These are phyloP conservation scores for Empidonax alnorum DNA, from an alignment of 2,113 vertebrate genomes.

Conservation along the genomic window DNA sequence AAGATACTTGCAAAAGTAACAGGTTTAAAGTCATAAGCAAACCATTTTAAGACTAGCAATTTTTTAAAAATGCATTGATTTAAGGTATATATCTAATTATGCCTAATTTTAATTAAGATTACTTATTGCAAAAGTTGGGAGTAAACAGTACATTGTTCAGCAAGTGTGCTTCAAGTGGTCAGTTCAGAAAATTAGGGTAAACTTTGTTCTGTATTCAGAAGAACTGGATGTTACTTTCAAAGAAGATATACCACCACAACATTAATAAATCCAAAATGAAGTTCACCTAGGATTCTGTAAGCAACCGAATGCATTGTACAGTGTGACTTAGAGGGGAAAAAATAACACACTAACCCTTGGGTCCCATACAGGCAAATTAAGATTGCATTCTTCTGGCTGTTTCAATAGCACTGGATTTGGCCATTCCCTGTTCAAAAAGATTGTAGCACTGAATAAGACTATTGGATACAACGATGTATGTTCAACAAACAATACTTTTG, in stretches of 20 bases:
- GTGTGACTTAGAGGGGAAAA: slow-evolving; percentile 79
- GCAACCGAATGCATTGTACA: slow-evolving; percentile 72
- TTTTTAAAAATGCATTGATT: neutral
- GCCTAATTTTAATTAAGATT: slow-evolving; percentile 54
- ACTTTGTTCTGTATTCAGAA: slow-evolving; percentile 45
- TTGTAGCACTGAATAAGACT: slow-evolving; percentile 85
- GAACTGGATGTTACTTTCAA: slow-evolving; percentile 37
- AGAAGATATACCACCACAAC: slow-evolving; percentile 13
- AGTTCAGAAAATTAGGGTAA: slow-evolving; percentile 45
- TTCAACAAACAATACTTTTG: slow-evolving; percentile 75
- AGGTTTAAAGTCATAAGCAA: neutral
- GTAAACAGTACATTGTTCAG: slow-evolving; percentile 32
- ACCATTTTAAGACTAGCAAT: neutral
- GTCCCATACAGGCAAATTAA: slow-evolving; percentile 92
- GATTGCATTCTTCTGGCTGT: slow-evolving; percentile 89
- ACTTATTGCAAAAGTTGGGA: slow-evolving; percentile 18
- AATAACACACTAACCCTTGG: slow-evolving; percentile 88
- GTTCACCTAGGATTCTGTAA: slow-evolving; percentile 58
- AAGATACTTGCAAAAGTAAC: neutral
- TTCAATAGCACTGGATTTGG: slow-evolving; percentile 90
- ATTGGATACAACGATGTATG: slow-evolving; percentile 69
- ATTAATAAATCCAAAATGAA: slow-evolving; percentile 32
- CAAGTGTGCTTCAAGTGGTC: neutral
- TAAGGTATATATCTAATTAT: neutral
- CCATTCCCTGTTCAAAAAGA: slow-evolving; percentile 90